Conservation (phyloP, 2,888 invertebrate species). For the Philhelius pedissequus region DNA sequence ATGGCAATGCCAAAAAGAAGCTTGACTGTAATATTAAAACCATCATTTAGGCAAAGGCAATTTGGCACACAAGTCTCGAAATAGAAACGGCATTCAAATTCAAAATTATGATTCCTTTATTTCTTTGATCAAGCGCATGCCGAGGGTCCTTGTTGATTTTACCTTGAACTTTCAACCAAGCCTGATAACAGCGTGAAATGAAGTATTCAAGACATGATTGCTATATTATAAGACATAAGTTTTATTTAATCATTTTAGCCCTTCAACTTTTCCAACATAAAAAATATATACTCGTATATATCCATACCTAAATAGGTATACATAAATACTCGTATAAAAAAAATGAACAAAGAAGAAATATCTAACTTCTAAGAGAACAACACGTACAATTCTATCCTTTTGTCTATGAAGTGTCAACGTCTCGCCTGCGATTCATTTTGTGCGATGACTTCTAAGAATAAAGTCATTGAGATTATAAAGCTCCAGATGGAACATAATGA, state of each 20-base stretch:
- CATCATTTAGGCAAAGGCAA: conserved; percentile 53
- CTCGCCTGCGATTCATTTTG: conserved; percentile 25
- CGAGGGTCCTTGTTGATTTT: neutral
- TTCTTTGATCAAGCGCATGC: neutral
- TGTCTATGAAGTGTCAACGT: conserved; percentile 13
- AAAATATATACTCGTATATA: no score
- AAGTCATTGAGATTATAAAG: conserved; percentile 64
- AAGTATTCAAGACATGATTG: conserved; percentile 46
- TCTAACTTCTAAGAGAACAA: neutral
- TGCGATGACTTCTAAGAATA: conserved; percentile 57
- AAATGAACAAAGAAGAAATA: neutral
- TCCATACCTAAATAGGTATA: no score
- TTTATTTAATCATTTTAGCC: conserved; percentile 49
- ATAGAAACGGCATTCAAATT: conserved; percentile 4
- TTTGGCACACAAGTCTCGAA: conserved; percentile 37
- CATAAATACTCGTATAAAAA: no score
- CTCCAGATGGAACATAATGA: conserved; percentile 61
- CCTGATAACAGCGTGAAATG: neutral
- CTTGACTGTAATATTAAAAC: conserved; percentile 45
- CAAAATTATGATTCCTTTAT: conserved; percentile 15
- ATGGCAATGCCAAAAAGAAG: conserved; percentile 1
- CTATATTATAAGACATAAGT: conserved; percentile 45
- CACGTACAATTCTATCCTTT: neutral
- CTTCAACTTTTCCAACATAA: conserved; percentile 19
- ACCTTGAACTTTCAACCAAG: neutral